Evolutionary conservation across 1,140 invertebrate genomes (phyloP).

Genomic region (Tyrophagus putrescentiae): DNA sequence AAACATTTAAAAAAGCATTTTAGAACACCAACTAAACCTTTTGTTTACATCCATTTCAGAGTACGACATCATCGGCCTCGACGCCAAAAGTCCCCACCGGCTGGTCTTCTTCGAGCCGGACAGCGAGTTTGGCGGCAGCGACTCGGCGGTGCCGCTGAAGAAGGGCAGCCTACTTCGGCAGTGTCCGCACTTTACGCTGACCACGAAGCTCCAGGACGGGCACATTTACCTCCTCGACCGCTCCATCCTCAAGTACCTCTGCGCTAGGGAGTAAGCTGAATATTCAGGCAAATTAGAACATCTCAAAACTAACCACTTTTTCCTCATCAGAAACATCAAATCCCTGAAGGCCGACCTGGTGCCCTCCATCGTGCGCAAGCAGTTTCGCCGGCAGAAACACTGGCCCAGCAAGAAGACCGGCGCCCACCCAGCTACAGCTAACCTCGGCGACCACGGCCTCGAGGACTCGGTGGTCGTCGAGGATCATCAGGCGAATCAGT

Average conservation of each 20-base stretch:
- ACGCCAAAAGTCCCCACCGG: constrained; percentile 50
- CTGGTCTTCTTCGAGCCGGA: constrained; percentile 67
- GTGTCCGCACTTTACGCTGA: constrained; percentile 52
- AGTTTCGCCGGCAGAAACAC: constrained; percentile 41
- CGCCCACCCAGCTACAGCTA: too few relatives aligned
- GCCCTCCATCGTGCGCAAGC: constrained; percentile 68
- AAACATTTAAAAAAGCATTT: constrained; percentile 5
- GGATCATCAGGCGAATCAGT: too few relatives aligned
- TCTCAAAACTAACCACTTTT: too few relatives aligned
- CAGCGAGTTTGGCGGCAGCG: constrained; percentile 63
- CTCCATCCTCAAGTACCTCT: constrained; percentile 63
- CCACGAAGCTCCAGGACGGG: constrained; percentile 60
- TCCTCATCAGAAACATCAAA: constrained; percentile 40
- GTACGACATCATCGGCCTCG: constrained; percentile 66
- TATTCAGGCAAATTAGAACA: too few relatives aligned
- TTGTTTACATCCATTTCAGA: constrained; percentile 41
- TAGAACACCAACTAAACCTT: too few relatives aligned
- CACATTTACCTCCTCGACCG: constrained; percentile 79
- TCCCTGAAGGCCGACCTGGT: constrained; percentile 77
- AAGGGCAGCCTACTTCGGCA: constrained; percentile 26
- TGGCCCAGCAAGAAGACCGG: too few relatives aligned
- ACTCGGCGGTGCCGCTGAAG: constrained; percentile 47
- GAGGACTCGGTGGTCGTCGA: too few relatives aligned
- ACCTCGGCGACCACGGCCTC: too few relatives aligned
- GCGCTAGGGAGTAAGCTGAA: constrained; percentile 47